phyloP scores from a whole-genome alignment of 2,113 vertebrate species.

The Eolophus roseicapilla region DNA sequence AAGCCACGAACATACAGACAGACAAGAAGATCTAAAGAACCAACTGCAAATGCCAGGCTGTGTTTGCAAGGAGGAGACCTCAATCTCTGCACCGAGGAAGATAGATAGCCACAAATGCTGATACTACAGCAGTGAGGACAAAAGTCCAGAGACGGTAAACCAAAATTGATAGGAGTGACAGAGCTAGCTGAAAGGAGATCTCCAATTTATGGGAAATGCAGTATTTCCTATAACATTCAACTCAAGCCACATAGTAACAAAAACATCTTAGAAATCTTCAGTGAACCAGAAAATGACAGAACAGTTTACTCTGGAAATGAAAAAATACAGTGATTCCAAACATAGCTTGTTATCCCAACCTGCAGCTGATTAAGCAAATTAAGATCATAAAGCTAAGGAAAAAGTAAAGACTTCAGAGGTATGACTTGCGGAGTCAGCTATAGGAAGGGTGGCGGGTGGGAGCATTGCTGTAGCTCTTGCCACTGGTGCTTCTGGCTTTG shows the following conservation, averaged over 20 bases:
- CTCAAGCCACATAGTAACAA: background rate
- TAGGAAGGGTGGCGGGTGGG: background rate
- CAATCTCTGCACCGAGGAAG: background rate
- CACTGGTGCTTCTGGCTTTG: background rate
- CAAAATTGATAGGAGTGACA: background rate
- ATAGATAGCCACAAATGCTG: background rate
- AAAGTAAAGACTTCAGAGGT: background rate
- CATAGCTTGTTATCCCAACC: background rate
- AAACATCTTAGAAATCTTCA: background rate
- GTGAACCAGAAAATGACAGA: background rate
- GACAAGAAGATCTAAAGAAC: background rate
- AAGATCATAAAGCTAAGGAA: background rate
- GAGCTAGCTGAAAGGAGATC: background rate
- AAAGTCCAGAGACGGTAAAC: background rate
- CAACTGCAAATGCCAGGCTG: background rate
- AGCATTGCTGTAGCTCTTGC: background rate
- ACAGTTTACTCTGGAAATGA: background rate
- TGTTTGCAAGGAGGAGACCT: background rate
- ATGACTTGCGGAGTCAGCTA: background rate
- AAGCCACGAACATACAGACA: background rate
- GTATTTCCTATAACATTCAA: background rate
- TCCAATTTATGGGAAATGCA: background rate
- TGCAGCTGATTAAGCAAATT: background rate
- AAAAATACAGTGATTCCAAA: background rate
- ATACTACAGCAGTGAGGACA: background rate